Base-by-base conservation (phyloP, 92 coral and sea anemone species). In the Palythoa grandiflora region DNA sequence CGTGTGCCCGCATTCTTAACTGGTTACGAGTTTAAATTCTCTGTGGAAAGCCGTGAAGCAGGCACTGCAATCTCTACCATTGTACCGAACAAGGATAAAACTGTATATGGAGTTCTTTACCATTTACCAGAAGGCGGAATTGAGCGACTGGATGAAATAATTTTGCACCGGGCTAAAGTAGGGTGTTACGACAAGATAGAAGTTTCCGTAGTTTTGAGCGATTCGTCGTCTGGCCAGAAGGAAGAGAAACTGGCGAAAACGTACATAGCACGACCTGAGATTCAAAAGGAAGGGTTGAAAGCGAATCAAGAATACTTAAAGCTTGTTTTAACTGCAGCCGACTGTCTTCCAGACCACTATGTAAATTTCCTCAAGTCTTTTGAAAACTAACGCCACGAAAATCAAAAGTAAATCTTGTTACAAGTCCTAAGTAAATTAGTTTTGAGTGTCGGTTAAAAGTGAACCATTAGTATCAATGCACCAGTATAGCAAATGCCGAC, bases 51-150 rank as follows among this genome's bases (percentile, higher is more conserved):
- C 7, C 84, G n/a, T 2, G 84, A 38, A 28, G 84, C 9, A 0
- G 84, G 84, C 13, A 57, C 84, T 3, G 84, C 84, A 0, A 21
- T 79, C 57, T 63, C 71, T 13, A 79, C 84, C 2, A 38, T 79
- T 59, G 71, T 79, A 16, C 84, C 84, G 47, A 57, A 59, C 71
- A 57, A 79, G 4, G 84, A 52, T 9, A 21, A 38, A n/a, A 79
- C 71, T 3, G 84, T 79, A 13, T 53, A 79, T 39, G 84, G 84
- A 38, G 84, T 59, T 8, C 84, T 79, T 50, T 79, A 79, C 35
- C 35, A 35, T 36, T 38, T 79, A 40, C 20, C 53, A 37, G 71
- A 59, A 16, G 53, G 84, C 6, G 84, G 71, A 4, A 17, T 57
- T 57, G 51, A 79, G 28, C 84, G 71, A 14, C 51, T 79, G 50